A percentile compares a stretch with the other conserved stretches of the same genome.
Evolutionary conservation across 2,888 invertebrate species (phyloP).

Genomic region (Galeopsomyia nigrocyanea): DNA sequence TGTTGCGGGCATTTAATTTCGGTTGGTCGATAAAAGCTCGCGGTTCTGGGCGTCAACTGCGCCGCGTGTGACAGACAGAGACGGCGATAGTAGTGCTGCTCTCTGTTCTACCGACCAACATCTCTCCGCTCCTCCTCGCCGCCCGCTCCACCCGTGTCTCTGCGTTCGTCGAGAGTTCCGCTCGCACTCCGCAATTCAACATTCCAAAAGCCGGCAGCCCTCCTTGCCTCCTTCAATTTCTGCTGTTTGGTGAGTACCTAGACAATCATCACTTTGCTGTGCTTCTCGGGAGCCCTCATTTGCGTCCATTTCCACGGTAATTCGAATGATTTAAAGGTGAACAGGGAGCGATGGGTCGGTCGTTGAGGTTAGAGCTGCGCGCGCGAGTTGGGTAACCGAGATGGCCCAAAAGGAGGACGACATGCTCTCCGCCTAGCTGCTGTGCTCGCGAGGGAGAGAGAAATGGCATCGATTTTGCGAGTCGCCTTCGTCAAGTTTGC

Average conservation of each 20-base stretch:
- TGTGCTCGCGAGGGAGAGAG: background rate
- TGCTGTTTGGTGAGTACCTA: slow-evolving; percentile 76
- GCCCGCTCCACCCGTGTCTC: slow-evolving; percentile 30
- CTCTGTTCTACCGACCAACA: no score
- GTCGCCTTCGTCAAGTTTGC: no score
- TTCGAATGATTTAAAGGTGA: background rate
- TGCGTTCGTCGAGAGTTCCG: slow-evolving; percentile 38
- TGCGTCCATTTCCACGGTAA: background rate
- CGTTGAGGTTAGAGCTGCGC: slow-evolving; percentile 25
- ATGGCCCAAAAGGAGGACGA: slow-evolving; percentile 3
- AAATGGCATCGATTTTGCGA: no score
- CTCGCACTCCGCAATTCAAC: slow-evolving; percentile 73
- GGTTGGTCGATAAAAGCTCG: slow-evolving; percentile 65
- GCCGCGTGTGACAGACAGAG: slow-evolving; percentile 52
- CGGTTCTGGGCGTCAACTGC: slow-evolving; percentile 47
- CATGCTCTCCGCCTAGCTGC: background rate
- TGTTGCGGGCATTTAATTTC: slow-evolving; percentile 61
- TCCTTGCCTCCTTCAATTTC: slow-evolving; percentile 55
- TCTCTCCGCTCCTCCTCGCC: background rate
- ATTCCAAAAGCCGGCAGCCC: slow-evolving; percentile 78
- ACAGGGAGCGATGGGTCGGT: background rate
- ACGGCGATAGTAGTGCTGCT: no score
- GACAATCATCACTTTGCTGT: background rate
- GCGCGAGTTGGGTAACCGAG: slow-evolving; percentile 33
- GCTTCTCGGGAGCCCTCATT: background rate